phyloP scores from a whole-genome alignment of 2,113 vertebrate species.

The Castor canadensis region DNA sequence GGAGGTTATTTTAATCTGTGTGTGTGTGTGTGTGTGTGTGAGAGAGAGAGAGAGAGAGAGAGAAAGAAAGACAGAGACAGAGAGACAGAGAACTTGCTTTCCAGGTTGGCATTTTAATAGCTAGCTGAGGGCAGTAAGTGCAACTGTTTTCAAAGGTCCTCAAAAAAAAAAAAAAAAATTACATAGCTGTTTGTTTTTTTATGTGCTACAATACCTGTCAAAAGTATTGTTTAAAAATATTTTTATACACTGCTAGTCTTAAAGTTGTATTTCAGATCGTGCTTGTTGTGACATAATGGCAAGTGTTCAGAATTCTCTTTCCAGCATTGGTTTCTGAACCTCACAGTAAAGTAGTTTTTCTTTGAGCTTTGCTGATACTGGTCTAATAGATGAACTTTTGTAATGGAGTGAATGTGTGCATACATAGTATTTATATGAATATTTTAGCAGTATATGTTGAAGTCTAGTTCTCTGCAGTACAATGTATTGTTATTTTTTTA shows the following conservation, averaged over 20 bases:
- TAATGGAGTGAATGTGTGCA: conserved; percentile 68
- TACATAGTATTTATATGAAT: conserved; percentile 87
- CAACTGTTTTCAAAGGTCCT: conserved; percentile 1
- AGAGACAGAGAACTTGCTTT: not conserved
- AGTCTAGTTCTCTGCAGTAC: conserved; percentile 51
- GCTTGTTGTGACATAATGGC: not conserved
- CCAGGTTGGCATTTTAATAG: not conserved
- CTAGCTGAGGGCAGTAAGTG: not conserved
- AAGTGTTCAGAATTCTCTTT: not conserved
- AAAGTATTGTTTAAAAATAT: conserved; percentile 67
- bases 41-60: not conserved
- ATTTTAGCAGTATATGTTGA: conserved; percentile 83
- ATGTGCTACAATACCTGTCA: conserved; percentile 19
- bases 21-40: not conserved
- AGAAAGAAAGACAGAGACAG: too few relatives aligned
- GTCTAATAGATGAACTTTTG: conserved; percentile 70
- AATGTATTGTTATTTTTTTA: conserved; percentile 82
- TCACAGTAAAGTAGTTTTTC: conserved; percentile 33
- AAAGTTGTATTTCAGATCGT: conserved; percentile 59
- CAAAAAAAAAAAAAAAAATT: not conserved
- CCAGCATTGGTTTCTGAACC: conserved; percentile 30
- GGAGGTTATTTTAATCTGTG: not conserved
- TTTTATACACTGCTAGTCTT: conserved; percentile 65
- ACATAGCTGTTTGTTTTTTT: conserved; percentile 17
- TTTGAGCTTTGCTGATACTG: conserved; percentile 44